Base-by-base conservation (phyloP, 2,113 vertebrate genomes). In the Noturus placidus region DNA sequence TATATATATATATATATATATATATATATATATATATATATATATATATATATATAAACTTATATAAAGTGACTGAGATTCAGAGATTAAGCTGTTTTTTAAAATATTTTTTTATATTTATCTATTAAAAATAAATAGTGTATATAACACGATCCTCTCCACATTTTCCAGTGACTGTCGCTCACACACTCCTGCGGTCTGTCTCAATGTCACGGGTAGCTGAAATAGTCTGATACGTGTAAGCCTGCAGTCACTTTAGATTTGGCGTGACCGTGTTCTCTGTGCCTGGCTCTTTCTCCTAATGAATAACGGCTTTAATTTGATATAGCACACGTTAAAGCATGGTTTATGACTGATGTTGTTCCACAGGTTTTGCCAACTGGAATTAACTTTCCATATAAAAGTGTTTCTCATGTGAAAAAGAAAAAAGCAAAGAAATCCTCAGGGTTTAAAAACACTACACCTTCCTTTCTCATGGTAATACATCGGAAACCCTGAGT, bases 301-400 rank as follows among this genome's bases (percentile, higher is more conserved):
- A 67, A 69, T 81, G 61, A 33, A 35, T 56, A 70, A 54, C 3
- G 22, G 20, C 77, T 79, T 46, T 59, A 42, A 38, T 78, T 54
- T 79, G 38, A 63, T 70, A 46, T 27, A 70, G 61, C 30, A 3
- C 63, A 67, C 27, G 63, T 86, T 77, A 86, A 77, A 57, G 56
- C 2, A 0, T 63, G 54, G 0, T 70, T 56, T 56, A 38, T 57
- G 50, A 79, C 46, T 46, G 20, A 25, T 2, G 50, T 56, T 67
- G 25, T 79, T 79, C 63, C 6, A 1, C 65, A 54, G 13, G 52
- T 54, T 54, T 54, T 54, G 13, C 52, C 52, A 63, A 54, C 42
- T 30, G 4, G 13, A 59, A 61, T 52, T 63, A 52, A 33, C 30
- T 54, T 25, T 54, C 52, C 33, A 10, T 52, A 38, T 69, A 69